These are phyloP conservation scores for Rhyacophila brunnea DNA, from an alignment of 1,140 invertebrate species.

Conservation along the genomic window DNA sequence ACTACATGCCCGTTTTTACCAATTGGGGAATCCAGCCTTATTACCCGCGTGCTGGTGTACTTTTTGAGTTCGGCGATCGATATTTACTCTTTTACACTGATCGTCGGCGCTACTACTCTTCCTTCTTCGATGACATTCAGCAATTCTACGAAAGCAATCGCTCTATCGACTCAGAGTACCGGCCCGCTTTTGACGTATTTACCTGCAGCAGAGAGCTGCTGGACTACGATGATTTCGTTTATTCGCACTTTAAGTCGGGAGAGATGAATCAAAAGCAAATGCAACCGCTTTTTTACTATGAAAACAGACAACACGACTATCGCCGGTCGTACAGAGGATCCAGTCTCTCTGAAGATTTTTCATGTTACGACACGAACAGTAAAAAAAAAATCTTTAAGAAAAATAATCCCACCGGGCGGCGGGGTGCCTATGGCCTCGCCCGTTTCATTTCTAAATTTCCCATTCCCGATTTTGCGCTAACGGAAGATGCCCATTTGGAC, in stretches of 20 bases:
- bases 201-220: constrained; percentile 29
- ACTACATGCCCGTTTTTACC: constrained; percentile 35
- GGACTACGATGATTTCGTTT: constrained; percentile 36
- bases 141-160: constrained; percentile 29
- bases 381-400: constrained; percentile 32
- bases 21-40: constrained; percentile 32
- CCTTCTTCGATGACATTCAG: constrained; percentile 30
- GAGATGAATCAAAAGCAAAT: constrained; percentile 30
- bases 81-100: constrained; percentile 17
- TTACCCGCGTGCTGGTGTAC: constrained; percentile 12
- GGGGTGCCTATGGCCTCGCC: constrained; percentile 14
- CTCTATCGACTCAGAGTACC: constrained; percentile 19
- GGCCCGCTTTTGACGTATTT: constrained; percentile 26
- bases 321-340: constrained; percentile 19
- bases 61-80: constrained; percentile 25
- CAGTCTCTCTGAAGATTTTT: constrained; percentile 15
- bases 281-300: constrained; percentile 27
- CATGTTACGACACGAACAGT: constrained; percentile 25
- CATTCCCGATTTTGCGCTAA: constrained; percentile 40
- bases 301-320: constrained; percentile 25
- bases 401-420: constrained; percentile 23
- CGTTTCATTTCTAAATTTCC: constrained; percentile 36
- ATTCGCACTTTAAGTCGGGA: constrained; percentile 25
- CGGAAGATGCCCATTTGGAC: constrained; percentile 37
- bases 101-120: constrained; percentile 22